Evolutionary conservation across 2,113 vertebrate species (phyloP).

Genomic region (Amazona guildingii): DNA sequence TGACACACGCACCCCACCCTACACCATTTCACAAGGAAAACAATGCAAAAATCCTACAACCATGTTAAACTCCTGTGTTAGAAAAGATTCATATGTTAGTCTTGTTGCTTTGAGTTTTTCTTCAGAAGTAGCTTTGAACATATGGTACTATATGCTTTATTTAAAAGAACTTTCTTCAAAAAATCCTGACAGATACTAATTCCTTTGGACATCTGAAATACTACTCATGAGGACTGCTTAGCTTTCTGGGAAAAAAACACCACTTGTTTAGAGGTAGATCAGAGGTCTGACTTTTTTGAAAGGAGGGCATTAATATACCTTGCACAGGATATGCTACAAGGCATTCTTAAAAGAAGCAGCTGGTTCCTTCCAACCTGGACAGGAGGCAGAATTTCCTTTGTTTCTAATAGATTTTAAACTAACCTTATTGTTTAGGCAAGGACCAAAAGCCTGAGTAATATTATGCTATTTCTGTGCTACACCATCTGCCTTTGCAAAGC

Average conservation of each 20-base stretch:
- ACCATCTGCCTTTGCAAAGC: slow-evolving; percentile 20
- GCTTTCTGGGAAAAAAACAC: not conserved
- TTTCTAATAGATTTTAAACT: slow-evolving; percentile 25
- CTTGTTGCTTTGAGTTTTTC: not conserved
- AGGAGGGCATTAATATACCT: not conserved
- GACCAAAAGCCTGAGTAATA: not conserved
- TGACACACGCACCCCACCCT: not conserved
- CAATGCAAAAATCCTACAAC: not conserved
- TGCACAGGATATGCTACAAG: not conserved
- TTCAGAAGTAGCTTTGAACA: not conserved
- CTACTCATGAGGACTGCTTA: not conserved
- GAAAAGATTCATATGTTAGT: not conserved
- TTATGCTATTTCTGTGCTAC: not conserved
- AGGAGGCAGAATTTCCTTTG: slow-evolving; percentile 28
- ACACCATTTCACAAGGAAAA: not conserved
- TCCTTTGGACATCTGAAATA: slow-evolving; percentile 9
- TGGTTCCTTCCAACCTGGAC: not conserved
- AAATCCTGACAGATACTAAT: not conserved
- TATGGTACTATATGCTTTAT: not conserved
- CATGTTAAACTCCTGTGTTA: not conserved
- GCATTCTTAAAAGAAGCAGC: not conserved
- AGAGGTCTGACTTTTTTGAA: not conserved
- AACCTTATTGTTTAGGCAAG: slow-evolving; percentile 2
- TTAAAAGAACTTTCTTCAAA: not conserved
- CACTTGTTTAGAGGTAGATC: slow-evolving; percentile 14